These are phyloP conservation scores for Equus przewalskii DNA, from an alignment of 2,113 vertebrate species.

Conservation along the genomic window DNA sequence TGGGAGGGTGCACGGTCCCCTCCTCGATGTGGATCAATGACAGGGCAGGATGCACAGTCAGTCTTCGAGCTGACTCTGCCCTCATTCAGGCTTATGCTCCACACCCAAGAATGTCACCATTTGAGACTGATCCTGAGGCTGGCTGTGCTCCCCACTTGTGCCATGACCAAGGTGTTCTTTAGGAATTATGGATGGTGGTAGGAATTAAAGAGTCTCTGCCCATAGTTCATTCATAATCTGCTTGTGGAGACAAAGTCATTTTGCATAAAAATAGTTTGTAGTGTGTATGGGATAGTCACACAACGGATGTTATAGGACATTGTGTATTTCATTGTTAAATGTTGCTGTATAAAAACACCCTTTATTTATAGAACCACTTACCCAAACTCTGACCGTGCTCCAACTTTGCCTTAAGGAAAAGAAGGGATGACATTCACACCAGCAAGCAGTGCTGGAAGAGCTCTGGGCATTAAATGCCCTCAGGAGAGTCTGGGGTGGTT, in stretches of 20 bases:
- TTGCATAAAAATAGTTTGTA: not conserved
- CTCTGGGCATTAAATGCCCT: not conserved
- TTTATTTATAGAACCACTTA: not conserved
- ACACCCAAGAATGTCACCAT: fast-evolving
- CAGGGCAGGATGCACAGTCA: not conserved
- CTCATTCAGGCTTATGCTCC: not conserved
- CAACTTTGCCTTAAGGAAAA: not conserved
- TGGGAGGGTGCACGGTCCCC: not conserved
- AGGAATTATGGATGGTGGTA: not conserved
- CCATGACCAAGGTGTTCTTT: not conserved
- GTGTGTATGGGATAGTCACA: not conserved
- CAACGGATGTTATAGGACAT: too few species aligned
- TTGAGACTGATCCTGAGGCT: not conserved
- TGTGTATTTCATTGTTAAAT: too few species aligned
- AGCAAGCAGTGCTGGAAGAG: too few species aligned
- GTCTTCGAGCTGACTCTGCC: not conserved
- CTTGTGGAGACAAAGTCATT: not conserved
- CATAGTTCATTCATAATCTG: not conserved
- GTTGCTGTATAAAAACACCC: not conserved
- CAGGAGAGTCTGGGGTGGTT: not conserved
- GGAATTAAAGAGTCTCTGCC: not conserved
- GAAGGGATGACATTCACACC: too few species aligned
- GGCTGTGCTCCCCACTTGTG: too few species aligned
- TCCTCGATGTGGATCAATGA: fast-evolving
- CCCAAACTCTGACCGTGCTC: not conserved